Evolutionary conservation across 2,888 invertebrate genomes (phyloP), one percentile per base, ranked within the genome.

Genomic region (Drosophila incognita): DNA sequence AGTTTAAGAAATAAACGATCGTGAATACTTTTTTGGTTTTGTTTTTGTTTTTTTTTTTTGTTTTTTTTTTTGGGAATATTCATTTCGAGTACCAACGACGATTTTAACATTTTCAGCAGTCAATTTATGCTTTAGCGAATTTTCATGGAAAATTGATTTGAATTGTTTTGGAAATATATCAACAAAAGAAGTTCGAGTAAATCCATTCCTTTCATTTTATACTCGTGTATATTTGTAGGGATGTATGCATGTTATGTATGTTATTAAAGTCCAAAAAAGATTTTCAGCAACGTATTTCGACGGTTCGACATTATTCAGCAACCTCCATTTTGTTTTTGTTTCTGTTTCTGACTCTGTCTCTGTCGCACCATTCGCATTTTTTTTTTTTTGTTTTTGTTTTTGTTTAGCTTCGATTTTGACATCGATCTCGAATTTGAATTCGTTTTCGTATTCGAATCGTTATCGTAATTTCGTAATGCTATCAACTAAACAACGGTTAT

Each of bases 291-390:
- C 86, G 76, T 89, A 79, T 78, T 83, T 85, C 75, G 85, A 85
- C 89, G 85, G 89, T 73, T 89, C 76, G 89, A 85, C 85, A 87
- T 79, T 81, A 77, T 83, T 88, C 84, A 83, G 85, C 84, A 85
- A 83, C 82, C 87, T 89, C 85, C 84, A 57, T 72, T 61, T 54
- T 49, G 38, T 64, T 42, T 58, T 27, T 33, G 56, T 46, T 46
- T 63, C 48, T 52, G 65, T 56, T 65, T 74, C 70, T 76, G 76
- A 58, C 74, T 68, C 64, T 76, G 74, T 70, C 79, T 85, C 87
- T 85, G 89, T 86, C 85, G 89, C 87, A 88, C 89, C 87, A 88
- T 81, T 86, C 76, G 87, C 74, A 76, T 82, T 69, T 69, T 80
- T 67, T 72, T 48, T 31, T 72, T 48, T 31, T 31, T 2, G 59